Conservation (phyloP, 2,113 vertebrate genomes). For the Lutjanus erythropterus region DNA sequence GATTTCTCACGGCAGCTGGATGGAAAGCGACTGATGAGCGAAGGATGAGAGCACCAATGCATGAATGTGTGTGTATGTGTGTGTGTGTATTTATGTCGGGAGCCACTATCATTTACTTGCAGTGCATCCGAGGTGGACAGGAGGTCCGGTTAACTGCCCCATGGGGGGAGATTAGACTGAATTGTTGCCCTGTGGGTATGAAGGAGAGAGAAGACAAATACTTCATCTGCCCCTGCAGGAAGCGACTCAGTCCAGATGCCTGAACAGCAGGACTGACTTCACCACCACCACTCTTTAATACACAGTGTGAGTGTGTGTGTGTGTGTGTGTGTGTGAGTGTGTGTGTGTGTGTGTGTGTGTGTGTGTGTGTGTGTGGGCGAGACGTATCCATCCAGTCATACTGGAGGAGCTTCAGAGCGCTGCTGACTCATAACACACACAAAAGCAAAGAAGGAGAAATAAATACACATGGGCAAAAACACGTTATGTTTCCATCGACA, state of each 20-base stretch:
- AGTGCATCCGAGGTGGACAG: neutral
- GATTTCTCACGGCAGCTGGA: neutral
- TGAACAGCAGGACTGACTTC: conserved; percentile 39
- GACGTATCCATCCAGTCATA: conserved; percentile 1
- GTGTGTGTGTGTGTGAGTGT: conserved; percentile 9
- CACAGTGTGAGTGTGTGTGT: neutral
- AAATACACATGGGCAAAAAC: neutral
- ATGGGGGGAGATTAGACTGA: conserved; percentile 14
- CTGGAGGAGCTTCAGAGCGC: conserved; percentile 5
- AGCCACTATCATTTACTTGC: neutral
- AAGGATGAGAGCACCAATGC: neutral
- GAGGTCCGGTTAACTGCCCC: conserved; percentile 11
- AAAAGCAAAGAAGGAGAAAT: neutral
- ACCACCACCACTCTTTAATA: neutral
- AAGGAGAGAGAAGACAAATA: conserved; percentile 11
- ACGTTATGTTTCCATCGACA: too few relatives aligned
- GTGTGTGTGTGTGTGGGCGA: conserved; percentile 1
- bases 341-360: conserved; percentile 1
- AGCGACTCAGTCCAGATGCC: conserved; percentile 36
- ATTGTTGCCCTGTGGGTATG: conserved; percentile 7
- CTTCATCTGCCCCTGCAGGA: conserved; percentile 24
- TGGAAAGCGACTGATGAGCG: neutral
- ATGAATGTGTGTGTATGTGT: conserved; percentile 3
- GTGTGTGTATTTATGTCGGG: neutral
- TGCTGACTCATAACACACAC: conserved; percentile 12